Base-by-base conservation (phyloP, 2,797 vertebrate species). In the Mormyrus hasselquistii region DNA sequence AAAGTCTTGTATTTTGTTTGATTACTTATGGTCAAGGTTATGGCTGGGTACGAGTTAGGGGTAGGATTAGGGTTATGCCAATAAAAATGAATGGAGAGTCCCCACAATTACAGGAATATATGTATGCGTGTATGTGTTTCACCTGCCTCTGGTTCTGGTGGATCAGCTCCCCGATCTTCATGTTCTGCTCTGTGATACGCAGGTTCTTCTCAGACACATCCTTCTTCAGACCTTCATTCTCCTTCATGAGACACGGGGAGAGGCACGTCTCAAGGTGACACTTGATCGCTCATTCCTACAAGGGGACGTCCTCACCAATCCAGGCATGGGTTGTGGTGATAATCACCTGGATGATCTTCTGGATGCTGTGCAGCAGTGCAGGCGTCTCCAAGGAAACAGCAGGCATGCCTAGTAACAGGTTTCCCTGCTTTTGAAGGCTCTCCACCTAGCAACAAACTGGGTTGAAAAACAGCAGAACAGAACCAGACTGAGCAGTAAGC, bases 141-240 rank as follows among this genome's bases (percentile, higher is more conserved):
- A 89, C 95, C 95, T 93, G 99, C 98, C 97, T 98, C 94, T 99
- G 98, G 94, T 98, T 99, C 88, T 98, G 96, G 91, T 97, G 96
- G 88, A 99, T 97, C 87, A 99, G 92, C 88, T 99, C 98, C 0
- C 97, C 95, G 4, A 99, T 99, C 95, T 99, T 99, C 90, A 93
- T 96, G 90, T 99, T 99, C 93, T 99, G 98, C 91, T 99, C 98
- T 93, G 99, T 98, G 47, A 99, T 97, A 6, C 97, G 97, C 88
- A 95, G 94, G 93, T 97, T 99, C 94, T 99, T 99, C 91, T 99
- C 98, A 94, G 98, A 97, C 7, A 99, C 94, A 90, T 99, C 98
- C 86, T 99, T 98, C 93, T 99, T 99, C 89, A 99, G 94, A 87
- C 97, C 96, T 93, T 99, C 98, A 7, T 99, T 99, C 93, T 99